These are phyloP conservation scores for Scolopax mira DNA, from an alignment of 2,113 vertebrate genomes.

Conservation along the genomic window DNA sequence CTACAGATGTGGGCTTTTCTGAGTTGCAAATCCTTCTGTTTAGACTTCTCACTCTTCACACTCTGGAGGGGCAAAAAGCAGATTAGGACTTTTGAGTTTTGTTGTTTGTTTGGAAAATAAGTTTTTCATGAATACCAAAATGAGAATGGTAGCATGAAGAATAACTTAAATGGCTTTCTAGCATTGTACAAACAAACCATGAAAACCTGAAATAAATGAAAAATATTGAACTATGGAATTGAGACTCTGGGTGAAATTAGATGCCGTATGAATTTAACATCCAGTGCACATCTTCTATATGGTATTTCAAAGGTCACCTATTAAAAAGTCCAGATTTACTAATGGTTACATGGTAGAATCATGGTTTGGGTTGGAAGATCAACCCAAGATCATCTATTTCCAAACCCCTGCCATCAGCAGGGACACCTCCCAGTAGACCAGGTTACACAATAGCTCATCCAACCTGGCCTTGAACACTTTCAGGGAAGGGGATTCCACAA, in stretches of 20 bases:
- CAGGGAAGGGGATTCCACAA: too few species aligned
- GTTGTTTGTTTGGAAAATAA: constrained; percentile 32
- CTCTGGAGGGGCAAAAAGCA: constrained; percentile 24
- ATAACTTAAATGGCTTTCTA: constrained; percentile 59
- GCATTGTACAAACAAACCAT: constrained; percentile 40
- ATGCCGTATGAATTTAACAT: constrained; percentile 16
- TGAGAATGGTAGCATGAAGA: constrained; percentile 41
- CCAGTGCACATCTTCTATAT: not conserved
- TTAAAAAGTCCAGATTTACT: not conserved
- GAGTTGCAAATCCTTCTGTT: not conserved
- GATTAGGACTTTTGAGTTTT: constrained; percentile 25
- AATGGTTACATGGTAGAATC: not conserved
- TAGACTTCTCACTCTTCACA: constrained; percentile 3
- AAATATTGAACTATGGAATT: constrained; percentile 48
- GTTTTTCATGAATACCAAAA: constrained; percentile 50
- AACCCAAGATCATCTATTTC: not conserved
- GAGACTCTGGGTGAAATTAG: constrained; percentile 19
- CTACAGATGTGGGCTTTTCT: not conserved
- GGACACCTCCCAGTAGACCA: not conserved
- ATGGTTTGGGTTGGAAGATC: not conserved
- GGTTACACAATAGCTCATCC: not conserved
- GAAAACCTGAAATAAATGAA: constrained; percentile 66
- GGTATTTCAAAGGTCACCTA: not conserved
- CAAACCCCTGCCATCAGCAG: not conserved
- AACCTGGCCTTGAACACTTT: not conserved